Evolutionary conservation across 2,888 invertebrate species (phyloP).

Genomic region (Chloroclystis v-ata): DNA sequence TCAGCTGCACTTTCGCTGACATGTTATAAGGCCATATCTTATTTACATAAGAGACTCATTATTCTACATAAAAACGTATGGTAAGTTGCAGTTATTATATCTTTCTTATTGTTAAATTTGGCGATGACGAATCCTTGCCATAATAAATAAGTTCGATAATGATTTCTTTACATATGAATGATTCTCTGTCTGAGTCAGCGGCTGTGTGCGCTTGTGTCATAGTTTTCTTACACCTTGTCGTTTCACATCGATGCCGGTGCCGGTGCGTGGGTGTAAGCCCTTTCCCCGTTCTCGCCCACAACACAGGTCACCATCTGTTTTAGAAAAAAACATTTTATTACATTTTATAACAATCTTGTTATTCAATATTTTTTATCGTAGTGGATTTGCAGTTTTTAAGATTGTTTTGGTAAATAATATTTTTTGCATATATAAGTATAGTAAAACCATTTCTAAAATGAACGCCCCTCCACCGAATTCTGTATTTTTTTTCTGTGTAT

Average conservation of each 20-base stretch:
- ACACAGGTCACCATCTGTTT: constrained; percentile 38
- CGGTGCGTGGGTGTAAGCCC: constrained; percentile 64
- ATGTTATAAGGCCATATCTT: background rate
- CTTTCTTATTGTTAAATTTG: background rate
- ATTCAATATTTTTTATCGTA: constrained; percentile 4
- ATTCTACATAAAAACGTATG: background rate
- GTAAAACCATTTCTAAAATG: too few relatives aligned
- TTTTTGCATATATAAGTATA: too few relatives aligned
- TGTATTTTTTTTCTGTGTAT: too few relatives aligned
- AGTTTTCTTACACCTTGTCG: constrained; percentile 20
- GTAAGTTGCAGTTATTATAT: background rate
- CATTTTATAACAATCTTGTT: constrained; percentile 1
- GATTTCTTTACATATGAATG: constrained; percentile 6
- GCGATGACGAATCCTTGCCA: background rate
- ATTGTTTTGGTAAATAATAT: too few relatives aligned
- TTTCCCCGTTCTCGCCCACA: constrained; percentile 60
- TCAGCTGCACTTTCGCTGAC: constrained; percentile 16
- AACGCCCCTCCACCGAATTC: too few relatives aligned
- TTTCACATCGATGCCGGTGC: constrained; percentile 38
- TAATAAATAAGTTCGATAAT: background rate
- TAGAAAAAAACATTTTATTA: constrained; percentile 16
- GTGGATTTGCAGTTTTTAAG: too few relatives aligned
- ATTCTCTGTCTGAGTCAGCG: constrained; percentile 9
- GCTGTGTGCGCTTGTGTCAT: constrained; percentile 13
- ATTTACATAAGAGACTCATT: too few relatives aligned